Percentiles rank a stretch among this genome's conserved stretches.
Conservation (phyloP, 2,888 invertebrate species). For the Andricus quercusramuli region DNA sequence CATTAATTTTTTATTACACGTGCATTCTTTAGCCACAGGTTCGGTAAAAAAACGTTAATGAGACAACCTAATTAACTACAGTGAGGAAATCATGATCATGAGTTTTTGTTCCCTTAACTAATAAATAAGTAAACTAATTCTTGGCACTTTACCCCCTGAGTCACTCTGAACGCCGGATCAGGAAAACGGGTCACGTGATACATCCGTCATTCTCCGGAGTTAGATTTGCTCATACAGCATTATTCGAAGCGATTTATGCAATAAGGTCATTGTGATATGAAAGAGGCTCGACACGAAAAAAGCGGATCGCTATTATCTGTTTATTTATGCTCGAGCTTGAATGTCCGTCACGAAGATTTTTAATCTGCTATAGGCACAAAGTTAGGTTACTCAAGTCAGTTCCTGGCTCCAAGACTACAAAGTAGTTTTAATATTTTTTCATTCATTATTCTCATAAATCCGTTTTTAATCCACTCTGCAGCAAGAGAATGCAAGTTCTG, state of each 20-base stretch:
- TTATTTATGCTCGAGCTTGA: constrained; percentile 27
- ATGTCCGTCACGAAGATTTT: constrained; percentile 27
- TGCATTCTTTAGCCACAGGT: background rate
- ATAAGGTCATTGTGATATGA: constrained; percentile 39
- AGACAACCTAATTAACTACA: no score
- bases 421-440: no score
- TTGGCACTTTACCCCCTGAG: constrained; percentile 30
- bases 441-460: no score
- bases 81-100: no score
- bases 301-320: constrained; percentile 38
- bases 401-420: background rate
- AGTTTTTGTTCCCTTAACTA: background rate
- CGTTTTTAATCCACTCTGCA: no score
- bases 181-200: constrained; percentile 28
- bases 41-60: no score
- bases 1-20: constrained; percentile 18
- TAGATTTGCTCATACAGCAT: constrained; percentile 23
- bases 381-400: background rate
- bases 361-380: background rate
- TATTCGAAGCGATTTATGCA: constrained; percentile 33
- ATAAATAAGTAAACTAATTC: background rate
- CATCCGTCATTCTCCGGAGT: constrained; percentile 22
- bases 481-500: no score
- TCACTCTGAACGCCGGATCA: constrained; percentile 33
- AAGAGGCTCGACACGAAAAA: constrained; percentile 31